Percentiles rank a stretch among this genome's conserved stretches.
These are phyloP conservation scores for Brotula barbata DNA, from an alignment of 2,797 vertebrate species.

Conservation along the genomic window DNA sequence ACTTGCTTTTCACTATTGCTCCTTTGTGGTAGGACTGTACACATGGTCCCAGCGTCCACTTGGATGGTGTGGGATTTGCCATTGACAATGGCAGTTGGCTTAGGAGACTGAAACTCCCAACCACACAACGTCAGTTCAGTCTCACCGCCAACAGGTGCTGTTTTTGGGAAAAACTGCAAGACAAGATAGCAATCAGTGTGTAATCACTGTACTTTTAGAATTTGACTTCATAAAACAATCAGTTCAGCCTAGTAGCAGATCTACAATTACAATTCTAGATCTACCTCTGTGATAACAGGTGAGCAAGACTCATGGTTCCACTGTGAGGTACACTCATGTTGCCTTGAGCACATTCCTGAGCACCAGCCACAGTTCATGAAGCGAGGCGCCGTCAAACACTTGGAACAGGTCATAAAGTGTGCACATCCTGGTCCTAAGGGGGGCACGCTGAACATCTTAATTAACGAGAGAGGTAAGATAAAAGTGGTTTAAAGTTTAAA, in stretches of 20 bases:
- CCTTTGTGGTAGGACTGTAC: constrained; percentile 69
- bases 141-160: constrained; percentile 75
- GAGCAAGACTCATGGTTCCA: constrained; percentile 85
- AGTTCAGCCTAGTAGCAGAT: neutral
- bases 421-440: constrained; percentile 88
- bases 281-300: constrained; percentile 86
- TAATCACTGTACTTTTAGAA: constrained; percentile 3
- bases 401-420: constrained; percentile 87
- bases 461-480: neutral
- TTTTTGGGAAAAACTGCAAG: constrained; percentile 86
- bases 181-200: constrained; percentile 7
- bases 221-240: neutral
- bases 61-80: constrained; percentile 64
- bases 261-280: no score
- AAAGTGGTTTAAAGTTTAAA: no score
- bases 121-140: constrained; percentile 86
- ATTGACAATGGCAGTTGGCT: constrained; percentile 22
- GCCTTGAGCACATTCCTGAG: constrained; percentile 73
- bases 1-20: constrained; percentile 74
- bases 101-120: constrained; percentile 79
- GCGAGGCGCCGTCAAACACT: constrained; percentile 82
- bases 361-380: constrained; percentile 97
- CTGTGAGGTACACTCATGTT: constrained; percentile 73
- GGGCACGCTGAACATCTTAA: constrained; percentile 86
- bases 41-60: constrained; percentile 75